These are phyloP conservation scores for Craterocephalus amniculus DNA, from an alignment of 2,797 vertebrate species.

Conservation along the genomic window DNA sequence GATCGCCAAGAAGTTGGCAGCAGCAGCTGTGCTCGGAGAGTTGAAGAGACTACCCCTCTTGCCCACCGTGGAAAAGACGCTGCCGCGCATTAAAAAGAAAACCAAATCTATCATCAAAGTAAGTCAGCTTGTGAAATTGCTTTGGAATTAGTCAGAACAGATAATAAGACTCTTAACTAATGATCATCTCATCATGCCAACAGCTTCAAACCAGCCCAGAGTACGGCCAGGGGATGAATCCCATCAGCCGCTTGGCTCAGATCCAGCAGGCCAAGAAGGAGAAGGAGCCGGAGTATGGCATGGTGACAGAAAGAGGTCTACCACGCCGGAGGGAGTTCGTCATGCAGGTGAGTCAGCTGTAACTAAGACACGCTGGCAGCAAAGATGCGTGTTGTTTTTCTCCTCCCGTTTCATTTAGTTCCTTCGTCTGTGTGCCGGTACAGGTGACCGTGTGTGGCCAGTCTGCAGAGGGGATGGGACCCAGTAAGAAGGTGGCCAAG, in stretches of 20 bases:
- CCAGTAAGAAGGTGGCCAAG: slow-evolving; percentile 98
- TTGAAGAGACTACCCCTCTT: slow-evolving; percentile 92
- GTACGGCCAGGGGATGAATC: slow-evolving; percentile 97
- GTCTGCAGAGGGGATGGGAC: slow-evolving; percentile 93
- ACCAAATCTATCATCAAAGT: slow-evolving; percentile 98
- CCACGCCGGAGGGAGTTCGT: slow-evolving; percentile 96
- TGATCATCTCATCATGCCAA: slow-evolving; percentile 36
- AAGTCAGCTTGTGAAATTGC: slow-evolving; percentile 19
- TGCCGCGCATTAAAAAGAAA: slow-evolving; percentile 99
- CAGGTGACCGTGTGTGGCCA: slow-evolving; percentile 94
- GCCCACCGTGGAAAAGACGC: slow-evolving; percentile 91
- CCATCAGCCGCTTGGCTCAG: slow-evolving; percentile 97
- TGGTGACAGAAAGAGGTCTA: slow-evolving; percentile 94
- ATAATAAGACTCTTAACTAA: neutral
- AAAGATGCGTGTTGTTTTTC: neutral
- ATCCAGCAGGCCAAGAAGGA: slow-evolving; percentile 99
- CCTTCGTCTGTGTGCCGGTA: slow-evolving; percentile 5
- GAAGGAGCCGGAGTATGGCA: slow-evolving; percentile 94
- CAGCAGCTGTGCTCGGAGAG: slow-evolving; percentile 91
- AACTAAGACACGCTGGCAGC: neutral
- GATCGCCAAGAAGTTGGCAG: slow-evolving; percentile 99
- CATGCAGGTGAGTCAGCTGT: slow-evolving; percentile 83
- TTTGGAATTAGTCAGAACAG: neutral
- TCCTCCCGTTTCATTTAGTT: neutral
- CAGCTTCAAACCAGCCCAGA: slow-evolving; percentile 95